phyloP scores from a whole-genome alignment of 2,797 vertebrate species.

The Rhabdomys pumilio region DNA sequence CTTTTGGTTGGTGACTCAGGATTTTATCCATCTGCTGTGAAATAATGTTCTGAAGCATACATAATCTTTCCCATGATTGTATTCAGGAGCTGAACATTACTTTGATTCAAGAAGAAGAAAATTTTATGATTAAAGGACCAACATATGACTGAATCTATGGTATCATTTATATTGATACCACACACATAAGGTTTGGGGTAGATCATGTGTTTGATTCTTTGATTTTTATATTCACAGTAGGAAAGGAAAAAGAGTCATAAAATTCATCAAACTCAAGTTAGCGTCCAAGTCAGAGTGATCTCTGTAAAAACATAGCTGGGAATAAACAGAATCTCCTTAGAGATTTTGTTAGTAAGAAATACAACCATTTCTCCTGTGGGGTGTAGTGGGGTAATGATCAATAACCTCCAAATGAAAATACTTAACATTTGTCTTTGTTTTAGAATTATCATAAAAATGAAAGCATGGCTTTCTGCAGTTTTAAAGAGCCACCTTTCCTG shows the following conservation, averaged over 20 bases:
- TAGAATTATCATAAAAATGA: neutral
- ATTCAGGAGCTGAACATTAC: neutral
- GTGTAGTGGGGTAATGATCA: neutral
- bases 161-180: neutral
- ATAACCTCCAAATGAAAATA: neutral
- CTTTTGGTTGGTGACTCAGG: neutral
- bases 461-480: neutral
- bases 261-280: neutral
- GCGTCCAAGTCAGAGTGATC: neutral
- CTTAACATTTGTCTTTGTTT: slow-evolving; percentile 21
- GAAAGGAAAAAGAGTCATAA: neutral
- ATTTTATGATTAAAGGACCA: neutral
- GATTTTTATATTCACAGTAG: neutral
- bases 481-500: neutral
- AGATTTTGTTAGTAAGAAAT: neutral
- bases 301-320: neutral
- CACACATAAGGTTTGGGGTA: neutral
- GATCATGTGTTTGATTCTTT: neutral
- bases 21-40: neutral
- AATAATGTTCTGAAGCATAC: slow-evolving; percentile 24
- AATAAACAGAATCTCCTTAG: neutral
- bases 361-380: neutral
- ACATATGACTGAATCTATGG: neutral
- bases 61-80: neutral
- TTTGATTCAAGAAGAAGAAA: neutral